Percentiles rank a stretch among this genome's conserved stretches.
Conservation (phyloP, 2,113 vertebrate genomes). For the Ptilonorhynchus violaceus region DNA sequence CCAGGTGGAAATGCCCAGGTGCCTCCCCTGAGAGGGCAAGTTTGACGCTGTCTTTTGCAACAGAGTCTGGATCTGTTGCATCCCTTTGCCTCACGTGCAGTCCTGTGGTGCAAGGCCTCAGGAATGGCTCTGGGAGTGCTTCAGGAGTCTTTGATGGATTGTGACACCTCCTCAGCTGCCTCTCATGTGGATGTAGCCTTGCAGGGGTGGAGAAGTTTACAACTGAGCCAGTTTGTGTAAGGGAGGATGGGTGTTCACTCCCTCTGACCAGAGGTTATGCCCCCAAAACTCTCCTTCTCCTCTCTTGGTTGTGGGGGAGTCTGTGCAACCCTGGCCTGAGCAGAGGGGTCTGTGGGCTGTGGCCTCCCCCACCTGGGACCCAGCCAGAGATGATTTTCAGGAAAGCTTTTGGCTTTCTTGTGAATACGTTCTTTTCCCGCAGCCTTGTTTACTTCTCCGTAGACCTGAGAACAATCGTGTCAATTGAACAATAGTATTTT, state of each 20-base stretch:
- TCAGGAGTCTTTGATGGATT: not conserved
- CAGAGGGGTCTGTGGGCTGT: not conserved
- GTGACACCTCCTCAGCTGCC: not conserved
- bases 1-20: not conserved
- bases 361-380: not conserved
- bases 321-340: too few species aligned
- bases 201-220: not conserved
- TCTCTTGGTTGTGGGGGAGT: fast-evolving
- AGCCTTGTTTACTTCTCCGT: not conserved
- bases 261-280: not conserved
- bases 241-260: not conserved
- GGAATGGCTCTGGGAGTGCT: not conserved
- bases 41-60: not conserved
- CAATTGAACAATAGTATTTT: not conserved
- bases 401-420: not conserved
- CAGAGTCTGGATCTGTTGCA: not conserved
- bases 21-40: not conserved
- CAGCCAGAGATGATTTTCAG: not conserved
- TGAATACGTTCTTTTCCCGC: not conserved
- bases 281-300: not conserved
- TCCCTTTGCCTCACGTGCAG: not conserved
- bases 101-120: too few species aligned
- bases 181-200: not conserved
- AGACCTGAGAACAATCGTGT: not conserved
- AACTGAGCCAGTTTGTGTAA: not conserved